Conservation (phyloP, 2,888 invertebrate genomes). For the Nemurella pictetii region DNA sequence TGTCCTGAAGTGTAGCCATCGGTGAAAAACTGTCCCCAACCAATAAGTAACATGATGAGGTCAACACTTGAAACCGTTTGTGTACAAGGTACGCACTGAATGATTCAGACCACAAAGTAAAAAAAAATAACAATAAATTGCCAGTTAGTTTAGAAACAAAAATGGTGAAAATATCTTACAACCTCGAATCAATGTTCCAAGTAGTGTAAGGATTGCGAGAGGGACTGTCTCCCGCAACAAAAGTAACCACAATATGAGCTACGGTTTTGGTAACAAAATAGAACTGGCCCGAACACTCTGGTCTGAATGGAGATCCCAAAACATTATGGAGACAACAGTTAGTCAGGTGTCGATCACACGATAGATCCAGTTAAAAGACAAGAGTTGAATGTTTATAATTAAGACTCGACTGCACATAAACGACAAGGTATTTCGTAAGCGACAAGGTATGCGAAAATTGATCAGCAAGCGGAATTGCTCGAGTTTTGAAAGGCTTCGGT, state of each 20-base stretch:
- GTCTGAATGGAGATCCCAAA: background rate
- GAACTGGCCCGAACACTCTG: no score
- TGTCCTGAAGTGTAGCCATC: background rate
- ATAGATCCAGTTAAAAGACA: background rate
- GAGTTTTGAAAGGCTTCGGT: background rate
- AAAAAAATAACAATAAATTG: background rate
- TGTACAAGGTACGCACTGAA: background rate
- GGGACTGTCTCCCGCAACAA: no score
- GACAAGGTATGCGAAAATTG: background rate
- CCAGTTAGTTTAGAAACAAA: no score
- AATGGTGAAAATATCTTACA: no score
- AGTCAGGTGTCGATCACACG: no score
- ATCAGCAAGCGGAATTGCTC: background rate
- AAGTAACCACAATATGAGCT: no score
- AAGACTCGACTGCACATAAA: background rate
- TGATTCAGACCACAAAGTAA: background rate
- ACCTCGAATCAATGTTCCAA: no score
- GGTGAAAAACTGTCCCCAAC: background rate
- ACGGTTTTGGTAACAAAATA: no score
- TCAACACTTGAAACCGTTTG: background rate
- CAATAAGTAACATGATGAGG: background rate
- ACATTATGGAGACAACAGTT: no score
- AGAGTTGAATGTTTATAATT: background rate
- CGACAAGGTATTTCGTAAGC: background rate
- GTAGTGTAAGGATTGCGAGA: no score